Evolutionary conservation across 2,888 invertebrate species (phyloP).

Genomic region (Clepsis dumicolana): DNA sequence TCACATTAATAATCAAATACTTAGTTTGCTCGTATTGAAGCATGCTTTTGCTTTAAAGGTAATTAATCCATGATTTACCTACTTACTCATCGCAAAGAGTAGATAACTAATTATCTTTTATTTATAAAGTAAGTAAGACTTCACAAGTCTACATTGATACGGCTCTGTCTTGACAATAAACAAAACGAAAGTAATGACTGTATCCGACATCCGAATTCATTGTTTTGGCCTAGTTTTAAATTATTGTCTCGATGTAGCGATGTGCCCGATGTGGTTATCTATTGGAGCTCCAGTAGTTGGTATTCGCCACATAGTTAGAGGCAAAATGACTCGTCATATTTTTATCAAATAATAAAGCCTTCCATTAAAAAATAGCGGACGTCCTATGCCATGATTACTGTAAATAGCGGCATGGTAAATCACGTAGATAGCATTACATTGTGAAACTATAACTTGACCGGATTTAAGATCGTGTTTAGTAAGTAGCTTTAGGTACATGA

Average conservation of each 20-base stretch:
- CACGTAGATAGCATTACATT: no score
- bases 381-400: not conserved
- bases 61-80: no score
- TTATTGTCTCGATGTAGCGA: constrained; percentile 2
- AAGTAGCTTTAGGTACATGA: no score
- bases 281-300: not conserved
- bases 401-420: not conserved
- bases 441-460: no score
- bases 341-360: not conserved
- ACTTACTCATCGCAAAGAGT: no score
- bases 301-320: not conserved
- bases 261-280: not conserved
- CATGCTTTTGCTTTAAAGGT: no score
- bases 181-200: not conserved
- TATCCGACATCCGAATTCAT: not conserved
- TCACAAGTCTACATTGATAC: not conserved
- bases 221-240: constrained; percentile 22
- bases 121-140: no score
- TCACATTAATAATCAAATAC: no score
- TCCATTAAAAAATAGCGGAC: not conserved
- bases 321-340: not conserved
- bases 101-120: no score
- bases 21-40: no score
- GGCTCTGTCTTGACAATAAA: not conserved
- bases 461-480: no score